Base-by-base conservation (phyloP, 2,888 invertebrate species). In the Heliconius erato region DNA sequence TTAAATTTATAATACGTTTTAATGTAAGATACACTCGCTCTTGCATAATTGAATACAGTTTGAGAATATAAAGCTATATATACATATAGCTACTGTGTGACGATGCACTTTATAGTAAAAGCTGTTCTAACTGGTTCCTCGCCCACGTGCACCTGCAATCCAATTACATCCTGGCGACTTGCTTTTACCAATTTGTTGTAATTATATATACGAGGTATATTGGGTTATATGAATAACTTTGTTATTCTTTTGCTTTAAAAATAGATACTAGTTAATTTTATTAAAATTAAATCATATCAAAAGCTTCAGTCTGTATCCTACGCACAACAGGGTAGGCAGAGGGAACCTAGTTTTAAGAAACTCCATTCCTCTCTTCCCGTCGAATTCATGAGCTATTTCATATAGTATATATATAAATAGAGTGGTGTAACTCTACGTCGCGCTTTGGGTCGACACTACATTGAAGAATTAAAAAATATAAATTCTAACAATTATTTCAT, bases 61-160 rank as follows among this genome's bases (percentile, higher is more conserved):
- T 71, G 40, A 44, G 71, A 44, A 44, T 19, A 54, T 19, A 19
- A 19, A 1, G 6, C 19, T 54, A 54, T 54, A 54, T 63, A 63
- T n/a, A 63, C 14, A 72, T 40, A n/a, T 44, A 44, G 40, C 26
- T 14, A 14, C 6, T 71, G 16, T 16, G 71, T 26, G 44, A 16
- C 14, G 44, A 44, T 26, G 44, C 72, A 72, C 72, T 72, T 72
- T 19, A 26, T 26, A 44, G 72, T 72, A 49, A 72, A 26, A 44
- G 72, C 44, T 49, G 44, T 49, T 26, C 72, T 26, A 44, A 19
- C 71, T 6, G 44, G 71, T 71, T n/a, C 12, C 14, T 49, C 44
- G 72, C 35, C 68, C 68, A 23, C 68, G 68, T 11, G 7, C 35
- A 35, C 67, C 14, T 32, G 14, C 68, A 68, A 35, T 69, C 23